phyloP scores from a whole-genome alignment of 2,888 invertebrate species.

The Onthophagus sagittarius region DNA sequence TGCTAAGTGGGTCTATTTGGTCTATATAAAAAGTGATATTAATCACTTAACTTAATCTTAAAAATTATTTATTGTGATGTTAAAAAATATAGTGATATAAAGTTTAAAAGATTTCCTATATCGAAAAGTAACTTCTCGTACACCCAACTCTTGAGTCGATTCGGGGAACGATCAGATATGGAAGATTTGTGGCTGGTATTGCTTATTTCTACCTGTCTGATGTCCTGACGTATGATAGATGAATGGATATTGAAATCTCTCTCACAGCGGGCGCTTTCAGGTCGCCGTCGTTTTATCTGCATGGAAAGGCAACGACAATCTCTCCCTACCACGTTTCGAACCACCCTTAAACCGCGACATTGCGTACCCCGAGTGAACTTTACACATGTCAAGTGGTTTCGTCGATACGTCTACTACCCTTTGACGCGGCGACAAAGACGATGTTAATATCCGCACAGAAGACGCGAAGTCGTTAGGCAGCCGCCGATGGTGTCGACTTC shows the following conservation, averaged over 20 bases:
- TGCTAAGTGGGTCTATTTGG: constrained; percentile 40
- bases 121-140: background rate
- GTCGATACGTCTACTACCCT: constrained; percentile 40
- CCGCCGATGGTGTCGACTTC: constrained; percentile 46
- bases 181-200: constrained; percentile 24
- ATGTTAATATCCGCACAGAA: constrained; percentile 47
- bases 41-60: background rate
- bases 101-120: background rate
- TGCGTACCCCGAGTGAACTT: constrained; percentile 36
- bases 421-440: constrained; percentile 44
- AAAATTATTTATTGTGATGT: background rate
- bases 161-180: constrained; percentile 20
- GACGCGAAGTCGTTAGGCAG: constrained; percentile 37
- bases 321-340: background rate
- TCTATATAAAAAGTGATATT: constrained; percentile 30
- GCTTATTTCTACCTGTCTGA: constrained; percentile 34
- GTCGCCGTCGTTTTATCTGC: constrained; percentile 38
- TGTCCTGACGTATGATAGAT: constrained; percentile 67
- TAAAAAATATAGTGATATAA: background rate
- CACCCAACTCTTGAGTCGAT: background rate
- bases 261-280: constrained; percentile 10
- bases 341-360: constrained; percentile 9
- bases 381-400: constrained; percentile 47
- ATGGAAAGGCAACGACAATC: constrained; percentile 31
- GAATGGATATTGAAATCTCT: constrained; percentile 74